Conservation (phyloP, 2,888 invertebrate species). For the Mechanitis messenoides region DNA sequence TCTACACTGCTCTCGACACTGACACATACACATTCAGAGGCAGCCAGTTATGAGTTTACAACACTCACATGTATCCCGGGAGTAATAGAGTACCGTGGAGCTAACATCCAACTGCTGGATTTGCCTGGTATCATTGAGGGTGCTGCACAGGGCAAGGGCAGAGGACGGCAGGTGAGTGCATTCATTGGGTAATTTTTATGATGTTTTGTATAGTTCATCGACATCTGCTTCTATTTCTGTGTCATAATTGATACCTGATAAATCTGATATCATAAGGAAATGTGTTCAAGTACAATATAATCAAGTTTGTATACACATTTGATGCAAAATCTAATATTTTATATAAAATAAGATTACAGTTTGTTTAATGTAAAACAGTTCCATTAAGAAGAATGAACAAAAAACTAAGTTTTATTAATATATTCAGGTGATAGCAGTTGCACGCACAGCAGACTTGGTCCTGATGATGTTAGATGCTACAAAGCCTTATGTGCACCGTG, state of each 20-base stretch:
- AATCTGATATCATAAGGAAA: too few species aligned
- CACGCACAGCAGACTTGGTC: constrained; percentile 97
- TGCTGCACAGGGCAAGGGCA: constrained; percentile 94
- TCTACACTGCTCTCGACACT: constrained; percentile 96
- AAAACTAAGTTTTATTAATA: neutral
- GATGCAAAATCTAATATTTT: too few species aligned
- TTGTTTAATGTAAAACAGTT: too few species aligned
- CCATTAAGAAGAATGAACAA: too few species aligned
- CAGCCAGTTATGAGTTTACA: constrained; percentile 98
- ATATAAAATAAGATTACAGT: too few species aligned
- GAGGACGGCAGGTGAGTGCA: constrained; percentile 85
- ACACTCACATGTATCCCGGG: constrained; percentile 99
- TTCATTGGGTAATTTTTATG: neutral
- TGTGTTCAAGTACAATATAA: too few species aligned
- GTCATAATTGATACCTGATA: too few species aligned
- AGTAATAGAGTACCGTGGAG: constrained; percentile 98
- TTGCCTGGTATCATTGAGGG: constrained; percentile 99
- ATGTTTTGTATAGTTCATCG: too few species aligned
- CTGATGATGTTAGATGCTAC: constrained; percentile 99
- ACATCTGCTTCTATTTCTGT: too few species aligned
- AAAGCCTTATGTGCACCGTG: constrained; percentile 96
- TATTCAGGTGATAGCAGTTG: constrained; percentile 94
- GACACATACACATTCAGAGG: constrained; percentile 97
- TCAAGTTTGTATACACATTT: too few species aligned
- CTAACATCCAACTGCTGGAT: constrained; percentile 98